These are phyloP conservation scores for Trisateles emortualis DNA, from an alignment of 2,888 invertebrate species.

Conservation along the genomic window DNA sequence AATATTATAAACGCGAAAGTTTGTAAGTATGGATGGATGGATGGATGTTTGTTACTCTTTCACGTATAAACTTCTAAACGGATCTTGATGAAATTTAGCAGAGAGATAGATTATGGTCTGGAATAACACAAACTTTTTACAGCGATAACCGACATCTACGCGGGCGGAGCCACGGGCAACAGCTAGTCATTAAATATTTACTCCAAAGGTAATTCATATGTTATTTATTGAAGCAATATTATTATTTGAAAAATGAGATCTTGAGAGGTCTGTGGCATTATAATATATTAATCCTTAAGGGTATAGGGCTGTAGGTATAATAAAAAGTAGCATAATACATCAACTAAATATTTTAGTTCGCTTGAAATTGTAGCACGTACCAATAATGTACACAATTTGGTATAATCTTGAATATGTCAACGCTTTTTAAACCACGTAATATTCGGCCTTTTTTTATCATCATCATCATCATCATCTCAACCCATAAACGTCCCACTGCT, in stretches of 20 bases:
- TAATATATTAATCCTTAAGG: conserved; percentile 44
- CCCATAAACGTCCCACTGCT: too few relatives aligned
- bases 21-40: too few relatives aligned
- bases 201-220: conserved; percentile 12
- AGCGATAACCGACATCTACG: too few relatives aligned
- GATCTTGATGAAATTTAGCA: too few relatives aligned
- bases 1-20: too few relatives aligned
- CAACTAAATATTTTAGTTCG: conserved; percentile 41
- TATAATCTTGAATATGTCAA: conserved; percentile 8
- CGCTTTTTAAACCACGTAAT: neutral
- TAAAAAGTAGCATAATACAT: conserved; percentile 40
- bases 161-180: too few relatives aligned
- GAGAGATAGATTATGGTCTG: too few relatives aligned
- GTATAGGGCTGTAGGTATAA: conserved; percentile 26
- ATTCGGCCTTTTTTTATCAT: conserved; percentile 1
- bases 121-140: too few relatives aligned
- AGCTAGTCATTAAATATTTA: conserved; percentile 3
- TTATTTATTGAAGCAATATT: conserved; percentile 44
- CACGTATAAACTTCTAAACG: too few relatives aligned
- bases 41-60: too few relatives aligned
- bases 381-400: conserved; percentile 24
- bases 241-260: conserved; percentile 35
- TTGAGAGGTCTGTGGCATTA: conserved; percentile 38
- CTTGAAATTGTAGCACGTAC: conserved; percentile 31
- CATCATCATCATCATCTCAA: too few relatives aligned